Evolutionary conservation across 2,113 vertebrate genomes (phyloP).

Genomic region (Abramis brama): DNA sequence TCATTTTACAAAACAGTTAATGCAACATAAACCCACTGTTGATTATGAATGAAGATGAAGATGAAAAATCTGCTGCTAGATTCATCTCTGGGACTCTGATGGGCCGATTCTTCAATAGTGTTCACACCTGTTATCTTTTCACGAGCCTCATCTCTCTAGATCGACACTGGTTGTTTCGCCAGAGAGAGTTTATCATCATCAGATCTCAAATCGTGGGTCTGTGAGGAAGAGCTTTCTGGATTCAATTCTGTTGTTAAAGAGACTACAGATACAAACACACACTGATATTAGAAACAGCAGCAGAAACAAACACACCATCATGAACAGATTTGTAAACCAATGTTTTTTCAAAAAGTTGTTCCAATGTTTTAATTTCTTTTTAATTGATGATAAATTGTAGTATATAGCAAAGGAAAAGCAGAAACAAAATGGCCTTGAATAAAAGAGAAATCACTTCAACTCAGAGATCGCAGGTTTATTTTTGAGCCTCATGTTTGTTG

Average conservation of each 20-base stretch:
- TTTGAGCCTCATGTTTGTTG: no score
- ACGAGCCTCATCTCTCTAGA: not conserved
- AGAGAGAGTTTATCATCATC: not conserved
- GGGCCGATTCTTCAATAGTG: not conserved
- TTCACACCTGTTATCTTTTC: not conserved
- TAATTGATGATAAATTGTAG: not conserved
- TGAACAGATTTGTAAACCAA: not conserved
- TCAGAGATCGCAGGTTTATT: no score
- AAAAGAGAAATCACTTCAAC: not conserved
- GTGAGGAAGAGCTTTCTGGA: not conserved
- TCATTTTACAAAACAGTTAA: not conserved
- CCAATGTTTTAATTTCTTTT: not conserved
- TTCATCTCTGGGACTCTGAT: not conserved
- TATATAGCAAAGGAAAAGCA: no score
- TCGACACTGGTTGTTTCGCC: not conserved
- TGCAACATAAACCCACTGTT: not conserved
- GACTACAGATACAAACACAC: conserved; percentile 22
- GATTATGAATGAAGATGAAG: not conserved
- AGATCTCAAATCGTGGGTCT: conserved; percentile 50
- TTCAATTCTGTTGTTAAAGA: conserved; percentile 49
- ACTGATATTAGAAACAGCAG: not conserved
- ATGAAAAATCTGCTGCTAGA: not conserved
- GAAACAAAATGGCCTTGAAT: not conserved
- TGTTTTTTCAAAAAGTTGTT: not conserved
- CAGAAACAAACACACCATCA: not conserved